Evolutionary conservation across 1,140 invertebrate genomes (phyloP).

Genomic region (Bathynomus jamesi): DNA sequence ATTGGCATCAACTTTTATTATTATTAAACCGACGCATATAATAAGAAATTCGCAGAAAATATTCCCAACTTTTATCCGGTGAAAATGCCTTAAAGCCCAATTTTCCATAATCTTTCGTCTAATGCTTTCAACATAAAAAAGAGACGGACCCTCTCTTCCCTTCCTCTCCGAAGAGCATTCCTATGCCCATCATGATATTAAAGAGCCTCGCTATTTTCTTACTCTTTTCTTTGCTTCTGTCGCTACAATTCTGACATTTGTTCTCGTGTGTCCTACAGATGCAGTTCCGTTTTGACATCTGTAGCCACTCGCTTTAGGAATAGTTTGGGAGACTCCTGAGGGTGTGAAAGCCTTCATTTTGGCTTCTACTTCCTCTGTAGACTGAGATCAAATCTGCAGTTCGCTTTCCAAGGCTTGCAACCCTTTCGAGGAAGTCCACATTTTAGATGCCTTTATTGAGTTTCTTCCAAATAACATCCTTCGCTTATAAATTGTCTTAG

Average conservation of each 20-base stretch:
- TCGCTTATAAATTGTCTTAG: conserved; percentile 26
- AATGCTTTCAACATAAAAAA: not conserved
- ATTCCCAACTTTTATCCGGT: not conserved
- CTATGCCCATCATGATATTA: not conserved
- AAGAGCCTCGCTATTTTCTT: not conserved
- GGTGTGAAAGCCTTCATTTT: not conserved
- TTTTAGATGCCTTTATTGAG: conserved; percentile 29
- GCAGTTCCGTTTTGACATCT: conserved; percentile 25
- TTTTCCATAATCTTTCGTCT: not conserved
- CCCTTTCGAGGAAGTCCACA: conserved; percentile 7
- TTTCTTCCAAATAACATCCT: conserved; percentile 30
- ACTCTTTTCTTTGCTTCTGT: conserved; percentile 5
- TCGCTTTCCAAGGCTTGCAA: conserved; percentile 5
- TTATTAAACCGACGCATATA: not conserved
- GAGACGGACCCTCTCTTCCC: not conserved
- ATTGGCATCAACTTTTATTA: not conserved
- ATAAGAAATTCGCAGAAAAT: not conserved
- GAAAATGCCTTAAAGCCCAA: not conserved
- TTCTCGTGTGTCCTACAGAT: conserved; percentile 30
- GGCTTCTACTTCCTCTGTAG: conserved; percentile 9
- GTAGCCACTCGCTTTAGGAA: conserved; percentile 12
- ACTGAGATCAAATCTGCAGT: not conserved
- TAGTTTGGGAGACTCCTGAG: conserved; percentile 20
- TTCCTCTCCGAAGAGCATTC: not conserved
- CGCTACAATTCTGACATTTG: conserved; percentile 23